Evolutionary conservation across 1,140 invertebrate species (phyloP).

Genomic region (Eupristina koningsbergeri): DNA sequence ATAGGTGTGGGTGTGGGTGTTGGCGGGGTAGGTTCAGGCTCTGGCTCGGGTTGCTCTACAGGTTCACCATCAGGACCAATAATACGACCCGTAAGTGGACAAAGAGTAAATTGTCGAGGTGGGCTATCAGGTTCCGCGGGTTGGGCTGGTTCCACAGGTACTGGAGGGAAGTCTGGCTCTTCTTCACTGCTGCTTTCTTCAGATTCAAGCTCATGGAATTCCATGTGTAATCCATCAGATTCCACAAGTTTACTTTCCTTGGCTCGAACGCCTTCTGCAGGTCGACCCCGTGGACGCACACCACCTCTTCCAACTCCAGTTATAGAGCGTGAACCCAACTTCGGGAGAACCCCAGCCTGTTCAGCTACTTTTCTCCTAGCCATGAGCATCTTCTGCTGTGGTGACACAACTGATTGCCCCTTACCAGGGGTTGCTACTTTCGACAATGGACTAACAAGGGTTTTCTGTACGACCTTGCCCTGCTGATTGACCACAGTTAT

Average conservation of each 20-base stretch:
- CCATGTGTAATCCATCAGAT: slow-evolving; percentile 71
- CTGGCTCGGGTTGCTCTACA: slow-evolving; percentile 65
- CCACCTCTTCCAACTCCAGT: slow-evolving; percentile 55
- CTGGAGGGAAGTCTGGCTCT: slow-evolving; percentile 74
- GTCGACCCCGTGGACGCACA: slow-evolving; percentile 43
- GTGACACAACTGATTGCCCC: slow-evolving; percentile 65
- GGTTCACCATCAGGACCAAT: slow-evolving; percentile 82
- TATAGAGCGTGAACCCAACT: slow-evolving; percentile 58
- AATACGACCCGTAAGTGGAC: slow-evolving; percentile 79
- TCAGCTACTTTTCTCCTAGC: slow-evolving; percentile 70
- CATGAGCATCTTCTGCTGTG: slow-evolving; percentile 71
- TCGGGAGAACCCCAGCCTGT: slow-evolving; percentile 62
- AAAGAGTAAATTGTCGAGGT: slow-evolving; percentile 79
- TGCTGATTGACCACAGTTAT: slow-evolving; percentile 37
- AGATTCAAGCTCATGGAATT: slow-evolving; percentile 69
- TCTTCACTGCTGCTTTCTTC: slow-evolving; percentile 76
- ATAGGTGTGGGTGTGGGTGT: slow-evolving; percentile 49
- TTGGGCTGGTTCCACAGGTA: slow-evolving; percentile 74
- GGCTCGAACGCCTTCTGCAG: slow-evolving; percentile 56
- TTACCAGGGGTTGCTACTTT: slow-evolving; percentile 56
- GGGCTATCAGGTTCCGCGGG: slow-evolving; percentile 76
- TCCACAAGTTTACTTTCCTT: slow-evolving; percentile 72
- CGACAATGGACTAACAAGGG: slow-evolving; percentile 34
- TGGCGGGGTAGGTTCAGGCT: slow-evolving; percentile 47
- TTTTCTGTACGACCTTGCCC: slow-evolving; percentile 48